Base-by-base conservation (phyloP, 2,888 invertebrate genomes). In the Phortica magna region DNA sequence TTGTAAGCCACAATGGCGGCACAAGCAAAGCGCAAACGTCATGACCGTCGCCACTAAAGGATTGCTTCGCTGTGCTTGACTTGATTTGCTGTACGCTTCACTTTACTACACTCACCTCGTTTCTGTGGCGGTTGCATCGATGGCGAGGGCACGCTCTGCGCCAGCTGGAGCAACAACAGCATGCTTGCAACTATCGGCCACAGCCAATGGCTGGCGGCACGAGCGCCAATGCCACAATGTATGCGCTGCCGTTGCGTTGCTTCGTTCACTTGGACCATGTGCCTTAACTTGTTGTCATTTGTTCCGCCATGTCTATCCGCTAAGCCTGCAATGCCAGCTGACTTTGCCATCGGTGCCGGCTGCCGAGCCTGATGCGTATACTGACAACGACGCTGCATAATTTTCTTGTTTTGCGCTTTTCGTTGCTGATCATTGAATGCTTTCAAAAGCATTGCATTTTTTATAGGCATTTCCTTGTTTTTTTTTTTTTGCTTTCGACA, bases 91-190 rank as follows among this genome's bases (percentile, higher is more conserved):
- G 2, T 31, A 31, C 31, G 10, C 4, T 19, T 19, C 10, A 59
- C 17, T 59, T 22, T 19, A 19, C 61, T 1, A 19, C 65, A 77
- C 87, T 88, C 84, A 92, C 92, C 92, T 92, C 92, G 81, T 85
- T 92, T 92, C 79, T 92, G 92, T 80, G 90, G 91, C 79, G 91
- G 84, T 83, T 91, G 90, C 87, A 92, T 88, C 76, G 91, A 91
- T 77, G 91, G 90, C 78, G 91, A 91, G 42, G 90, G 90, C 84
- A 90, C 88, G 80, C 91, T 88, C 78, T 91, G 89, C 79, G 91
- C 89, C 85, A 91, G 89, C 84, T 91, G 91, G 85, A 91, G 85
- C 78, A 85, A 68, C 64, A 84, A 48, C 17, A 82, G 74, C 81
- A 84, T 74, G 86, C 85, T 82, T 79, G 84, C 84, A 82, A 88